Evolutionary conservation across 2,797 vertebrate genomes (phyloP).

Genomic region (Otolemur crassicaudatus): DNA sequence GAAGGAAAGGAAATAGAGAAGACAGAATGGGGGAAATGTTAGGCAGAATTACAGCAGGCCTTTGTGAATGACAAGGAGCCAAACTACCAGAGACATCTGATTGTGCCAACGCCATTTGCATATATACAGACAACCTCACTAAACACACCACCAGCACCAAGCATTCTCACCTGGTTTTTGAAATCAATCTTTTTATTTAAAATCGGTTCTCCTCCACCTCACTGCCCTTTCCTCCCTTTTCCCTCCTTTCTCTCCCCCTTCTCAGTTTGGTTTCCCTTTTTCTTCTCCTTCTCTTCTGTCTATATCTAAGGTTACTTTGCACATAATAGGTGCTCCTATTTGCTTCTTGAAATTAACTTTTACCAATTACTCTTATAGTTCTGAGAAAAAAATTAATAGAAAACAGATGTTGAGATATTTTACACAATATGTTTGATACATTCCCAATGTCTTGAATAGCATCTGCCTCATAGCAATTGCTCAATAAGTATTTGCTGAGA

Average conservation of each 20-base stretch:
- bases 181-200: background rate
- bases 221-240: background rate
- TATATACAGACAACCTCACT: background rate
- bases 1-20: background rate
- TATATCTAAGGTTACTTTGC: background rate
- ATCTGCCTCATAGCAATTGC: background rate
- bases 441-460: background rate
- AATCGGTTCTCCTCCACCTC: background rate
- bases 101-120: background rate
- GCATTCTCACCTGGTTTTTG: background rate
- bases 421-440: background rate
- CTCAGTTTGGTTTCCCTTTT: too few species aligned
- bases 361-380: background rate
- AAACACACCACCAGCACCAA: background rate
- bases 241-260: too few species aligned
- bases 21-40: background rate
- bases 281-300: background rate
- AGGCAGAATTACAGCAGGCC: background rate
- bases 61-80: background rate
- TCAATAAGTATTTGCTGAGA: background rate
- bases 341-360: background rate
- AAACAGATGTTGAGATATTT: background rate
- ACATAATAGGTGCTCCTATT: background rate
- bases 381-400: background rate
- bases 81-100: background rate